Evolutionary conservation across 2,113 vertebrate species (phyloP).

Genomic region (Montifringilla adamsi): DNA sequence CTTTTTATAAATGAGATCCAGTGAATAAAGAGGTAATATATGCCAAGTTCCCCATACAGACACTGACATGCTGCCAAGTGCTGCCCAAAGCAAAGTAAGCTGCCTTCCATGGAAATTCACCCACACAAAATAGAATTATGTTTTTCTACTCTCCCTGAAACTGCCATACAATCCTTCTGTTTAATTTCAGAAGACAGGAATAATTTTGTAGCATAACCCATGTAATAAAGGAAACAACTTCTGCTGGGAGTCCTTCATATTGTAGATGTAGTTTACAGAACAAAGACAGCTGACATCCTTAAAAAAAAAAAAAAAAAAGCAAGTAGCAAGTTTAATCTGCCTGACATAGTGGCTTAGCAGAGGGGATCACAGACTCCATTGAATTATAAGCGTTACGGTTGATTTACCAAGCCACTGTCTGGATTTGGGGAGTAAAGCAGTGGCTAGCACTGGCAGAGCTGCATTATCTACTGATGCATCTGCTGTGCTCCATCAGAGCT

Average conservation of each 20-base stretch:
- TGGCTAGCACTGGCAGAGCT: neutral
- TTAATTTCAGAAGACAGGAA: conserved; percentile 29
- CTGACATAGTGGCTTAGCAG: neutral
- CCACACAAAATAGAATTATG: neutral
- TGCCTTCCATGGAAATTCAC: conserved; percentile 18
- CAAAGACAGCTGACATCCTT: neutral
- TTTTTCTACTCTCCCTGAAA: conserved; percentile 22
- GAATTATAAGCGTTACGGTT: neutral
- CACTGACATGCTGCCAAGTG: neutral
- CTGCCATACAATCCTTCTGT: neutral
- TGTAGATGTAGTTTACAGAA: neutral
- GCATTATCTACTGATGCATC: neutral
- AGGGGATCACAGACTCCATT: neutral
- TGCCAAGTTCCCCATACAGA: neutral
- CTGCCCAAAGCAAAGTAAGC: neutral
- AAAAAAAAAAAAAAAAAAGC: neutral
- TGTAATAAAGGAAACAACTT: neutral
- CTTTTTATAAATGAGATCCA: neutral
- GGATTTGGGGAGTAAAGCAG: neutral
- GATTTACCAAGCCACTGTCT: neutral
- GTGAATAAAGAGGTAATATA: neutral
- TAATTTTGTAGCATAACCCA: neutral
- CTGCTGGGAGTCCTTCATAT: neutral
- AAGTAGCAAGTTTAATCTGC: neutral
- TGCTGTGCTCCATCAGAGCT: neutral